Conservation (phyloP, 2,797 vertebrate species). For the Ceryle rudis region DNA sequence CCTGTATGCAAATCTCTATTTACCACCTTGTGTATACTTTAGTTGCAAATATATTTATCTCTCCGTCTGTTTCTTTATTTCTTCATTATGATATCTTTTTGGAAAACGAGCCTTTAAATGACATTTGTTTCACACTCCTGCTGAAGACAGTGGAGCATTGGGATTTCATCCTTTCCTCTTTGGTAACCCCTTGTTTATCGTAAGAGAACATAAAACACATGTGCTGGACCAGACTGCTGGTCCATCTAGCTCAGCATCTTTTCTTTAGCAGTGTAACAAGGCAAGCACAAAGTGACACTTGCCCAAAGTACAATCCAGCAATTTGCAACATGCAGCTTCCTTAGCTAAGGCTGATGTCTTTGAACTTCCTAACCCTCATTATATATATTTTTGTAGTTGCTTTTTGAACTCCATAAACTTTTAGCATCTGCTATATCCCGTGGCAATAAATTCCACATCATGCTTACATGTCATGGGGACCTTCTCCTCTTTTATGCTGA, state of each 20-base stretch:
- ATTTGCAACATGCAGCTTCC: neutral
- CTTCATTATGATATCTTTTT: neutral
- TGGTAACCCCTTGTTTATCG: neutral
- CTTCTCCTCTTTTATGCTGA: neutral
- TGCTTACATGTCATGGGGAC: neutral
- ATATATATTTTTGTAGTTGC: neutral
- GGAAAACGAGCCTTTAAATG: neutral
- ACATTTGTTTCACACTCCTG: neutral
- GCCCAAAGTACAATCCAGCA: neutral
- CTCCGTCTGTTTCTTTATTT: too few relatives aligned
- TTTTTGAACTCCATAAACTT: constrained; percentile 36
- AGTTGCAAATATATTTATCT: neutral
- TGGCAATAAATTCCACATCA: neutral
- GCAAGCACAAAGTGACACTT: neutral
- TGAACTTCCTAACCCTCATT: neutral
- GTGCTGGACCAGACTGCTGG: neutral
- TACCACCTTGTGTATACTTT: neutral
- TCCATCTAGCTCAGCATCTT: neutral
- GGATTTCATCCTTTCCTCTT: neutral
- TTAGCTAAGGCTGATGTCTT: neutral
- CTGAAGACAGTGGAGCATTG: neutral
- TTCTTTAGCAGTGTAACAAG: neutral
- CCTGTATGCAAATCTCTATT: neutral
- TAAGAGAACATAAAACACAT: neutral
- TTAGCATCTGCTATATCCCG: constrained; percentile 4